These are phyloP conservation scores for Phylloscopus whistleri DNA, from an alignment of 2,113 vertebrate species.

Conservation along the genomic window DNA sequence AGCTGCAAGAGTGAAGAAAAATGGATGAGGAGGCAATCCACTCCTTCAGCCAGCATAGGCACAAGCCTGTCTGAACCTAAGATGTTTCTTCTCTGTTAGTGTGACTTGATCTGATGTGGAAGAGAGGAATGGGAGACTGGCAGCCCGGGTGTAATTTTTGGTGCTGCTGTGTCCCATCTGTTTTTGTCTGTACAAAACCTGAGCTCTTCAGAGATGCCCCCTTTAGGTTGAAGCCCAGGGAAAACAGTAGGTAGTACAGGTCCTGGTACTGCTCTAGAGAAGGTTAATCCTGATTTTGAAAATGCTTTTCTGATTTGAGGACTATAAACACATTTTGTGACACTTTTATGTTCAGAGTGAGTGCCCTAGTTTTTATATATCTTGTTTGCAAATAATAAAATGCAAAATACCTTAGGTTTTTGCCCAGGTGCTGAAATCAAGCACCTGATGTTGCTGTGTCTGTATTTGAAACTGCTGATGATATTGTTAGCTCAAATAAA, in stretches of 20 bases:
- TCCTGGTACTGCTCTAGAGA: background rate
- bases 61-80: background rate
- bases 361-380: background rate
- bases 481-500: background rate
- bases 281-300: background rate
- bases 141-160: background rate
- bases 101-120: background rate
- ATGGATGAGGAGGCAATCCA: background rate
- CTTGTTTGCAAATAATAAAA: background rate
- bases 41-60: accelerated
- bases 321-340: background rate
- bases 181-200: background rate
- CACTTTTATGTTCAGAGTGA: background rate
- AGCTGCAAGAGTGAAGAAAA: background rate
- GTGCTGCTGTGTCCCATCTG: accelerated
- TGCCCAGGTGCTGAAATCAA: background rate
- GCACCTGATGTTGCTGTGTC: background rate
- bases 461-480: background rate
- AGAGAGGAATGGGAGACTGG: background rate
- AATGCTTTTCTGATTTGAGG: background rate
- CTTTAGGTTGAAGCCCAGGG: accelerated
- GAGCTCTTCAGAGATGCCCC: background rate
- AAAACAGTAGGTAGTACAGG: background rate
- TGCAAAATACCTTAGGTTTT: background rate
- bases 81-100: background rate